phyloP scores from a whole-genome alignment of 2,113 vertebrate species.

The Nymphicus hollandicus region DNA sequence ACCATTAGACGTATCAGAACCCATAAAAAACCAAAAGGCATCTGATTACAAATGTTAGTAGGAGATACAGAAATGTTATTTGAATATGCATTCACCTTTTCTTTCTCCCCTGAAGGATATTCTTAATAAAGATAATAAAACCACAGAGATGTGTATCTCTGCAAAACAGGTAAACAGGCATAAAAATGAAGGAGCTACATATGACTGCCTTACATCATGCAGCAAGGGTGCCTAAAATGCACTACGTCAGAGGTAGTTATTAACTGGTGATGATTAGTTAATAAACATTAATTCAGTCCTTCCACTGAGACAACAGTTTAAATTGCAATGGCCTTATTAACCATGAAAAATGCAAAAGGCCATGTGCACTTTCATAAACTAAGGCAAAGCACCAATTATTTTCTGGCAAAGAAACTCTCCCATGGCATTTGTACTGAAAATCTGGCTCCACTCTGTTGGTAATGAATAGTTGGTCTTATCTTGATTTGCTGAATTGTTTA shows the following conservation, averaged over 20 bases:
- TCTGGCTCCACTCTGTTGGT: not conserved
- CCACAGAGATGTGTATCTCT: not conserved
- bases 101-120: not conserved
- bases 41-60: not conserved
- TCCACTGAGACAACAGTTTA: not conserved
- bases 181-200: not conserved
- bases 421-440: slow-evolving; percentile 7
- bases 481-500: not conserved
- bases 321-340: not conserved
- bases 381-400: not conserved
- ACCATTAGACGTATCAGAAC: not conserved
- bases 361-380: not conserved
- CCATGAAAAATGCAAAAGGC: not conserved
- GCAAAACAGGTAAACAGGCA: not conserved
- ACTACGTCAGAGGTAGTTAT: not conserved
- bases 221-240: not conserved
- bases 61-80: not conserved
- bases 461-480: not conserved
- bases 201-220: not conserved
- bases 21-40: not conserved
- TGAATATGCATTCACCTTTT: not conserved
- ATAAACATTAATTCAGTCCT: not conserved
- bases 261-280: not conserved
- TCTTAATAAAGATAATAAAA: not conserved
- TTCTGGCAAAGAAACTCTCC: slow-evolving; percentile 25